Percentiles rank a stretch among this genome's conserved stretches.
Evolutionary conservation across 2,113 vertebrate species (phyloP).

Genomic region (Agelaius phoeniceus): DNA sequence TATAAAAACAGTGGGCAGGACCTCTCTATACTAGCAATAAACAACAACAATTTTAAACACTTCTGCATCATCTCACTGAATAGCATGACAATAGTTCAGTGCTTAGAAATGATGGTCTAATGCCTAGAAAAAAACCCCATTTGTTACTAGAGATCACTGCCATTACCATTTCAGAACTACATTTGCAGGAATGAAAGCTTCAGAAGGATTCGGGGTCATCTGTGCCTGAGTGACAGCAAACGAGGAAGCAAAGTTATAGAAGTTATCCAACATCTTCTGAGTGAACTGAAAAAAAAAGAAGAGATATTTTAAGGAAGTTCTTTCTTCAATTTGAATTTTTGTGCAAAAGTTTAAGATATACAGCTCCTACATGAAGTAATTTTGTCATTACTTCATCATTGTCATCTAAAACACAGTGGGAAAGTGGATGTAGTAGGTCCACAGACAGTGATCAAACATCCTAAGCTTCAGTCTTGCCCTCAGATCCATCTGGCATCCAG

Average conservation of each 20-base stretch:
- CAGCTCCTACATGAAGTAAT: neutral
- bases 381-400: neutral
- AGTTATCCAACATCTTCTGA: slow-evolving; percentile 96
- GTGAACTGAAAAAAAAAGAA: slow-evolving; percentile 81
- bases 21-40: neutral
- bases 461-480: neutral
- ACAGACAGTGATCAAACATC: neutral
- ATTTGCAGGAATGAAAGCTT: slow-evolving; percentile 93
- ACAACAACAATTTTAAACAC: neutral
- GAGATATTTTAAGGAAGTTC: neutral
- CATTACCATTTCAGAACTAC: slow-evolving; percentile 89
- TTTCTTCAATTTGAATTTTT: neutral
- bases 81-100: neutral
- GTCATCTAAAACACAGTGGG: neutral
- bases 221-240: slow-evolving; percentile 92
- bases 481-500: neutral
- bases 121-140: neutral
- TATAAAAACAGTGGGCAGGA: neutral
- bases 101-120: neutral
- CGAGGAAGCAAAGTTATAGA: slow-evolving; percentile 92
- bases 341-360: neutral
- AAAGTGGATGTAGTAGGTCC: neutral
- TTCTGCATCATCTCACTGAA: neutral
- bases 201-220: slow-evolving; percentile 90
- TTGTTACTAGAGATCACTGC: neutral